Conservation (phyloP, 2,113 vertebrate genomes). For the Alouatta palliata region DNA sequence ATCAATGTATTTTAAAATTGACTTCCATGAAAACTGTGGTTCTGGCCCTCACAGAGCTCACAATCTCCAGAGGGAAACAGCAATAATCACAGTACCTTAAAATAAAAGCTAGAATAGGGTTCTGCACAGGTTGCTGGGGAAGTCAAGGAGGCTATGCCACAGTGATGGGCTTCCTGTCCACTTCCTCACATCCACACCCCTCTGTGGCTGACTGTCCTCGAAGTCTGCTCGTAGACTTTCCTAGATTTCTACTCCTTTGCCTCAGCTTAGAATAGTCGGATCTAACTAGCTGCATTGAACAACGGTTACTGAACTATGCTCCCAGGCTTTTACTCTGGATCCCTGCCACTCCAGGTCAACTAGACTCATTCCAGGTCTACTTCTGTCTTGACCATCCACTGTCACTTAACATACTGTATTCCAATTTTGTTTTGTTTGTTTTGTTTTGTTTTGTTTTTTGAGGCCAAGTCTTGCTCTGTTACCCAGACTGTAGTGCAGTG, state of each 20-base stretch:
- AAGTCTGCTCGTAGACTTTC: neutral
- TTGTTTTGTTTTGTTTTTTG: too few species aligned
- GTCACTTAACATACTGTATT: neutral
- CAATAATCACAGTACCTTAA: neutral
- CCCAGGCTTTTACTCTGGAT: neutral
- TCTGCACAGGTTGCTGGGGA: neutral
- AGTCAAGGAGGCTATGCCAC: neutral
- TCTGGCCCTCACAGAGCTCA: neutral
- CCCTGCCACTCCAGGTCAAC: neutral
- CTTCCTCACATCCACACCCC: neutral
- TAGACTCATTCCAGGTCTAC: neutral
- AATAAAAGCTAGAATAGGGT: neutral
- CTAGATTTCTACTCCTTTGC: neutral
- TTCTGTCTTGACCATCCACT: neutral
- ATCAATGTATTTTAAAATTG: neutral
- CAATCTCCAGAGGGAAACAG: neutral
- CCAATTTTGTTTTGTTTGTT: neutral
- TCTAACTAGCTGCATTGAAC: neutral
- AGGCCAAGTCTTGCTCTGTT: too few species aligned
- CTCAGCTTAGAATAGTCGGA: neutral
- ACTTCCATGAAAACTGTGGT: neutral
- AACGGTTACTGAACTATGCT: neutral
- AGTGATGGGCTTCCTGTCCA: neutral
- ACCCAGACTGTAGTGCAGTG: too few species aligned
- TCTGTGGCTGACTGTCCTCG: neutral